These are phyloP conservation scores for Chiloscyllium punctatum DNA, from an alignment of 2,797 vertebrate genomes.

Conservation along the genomic window DNA sequence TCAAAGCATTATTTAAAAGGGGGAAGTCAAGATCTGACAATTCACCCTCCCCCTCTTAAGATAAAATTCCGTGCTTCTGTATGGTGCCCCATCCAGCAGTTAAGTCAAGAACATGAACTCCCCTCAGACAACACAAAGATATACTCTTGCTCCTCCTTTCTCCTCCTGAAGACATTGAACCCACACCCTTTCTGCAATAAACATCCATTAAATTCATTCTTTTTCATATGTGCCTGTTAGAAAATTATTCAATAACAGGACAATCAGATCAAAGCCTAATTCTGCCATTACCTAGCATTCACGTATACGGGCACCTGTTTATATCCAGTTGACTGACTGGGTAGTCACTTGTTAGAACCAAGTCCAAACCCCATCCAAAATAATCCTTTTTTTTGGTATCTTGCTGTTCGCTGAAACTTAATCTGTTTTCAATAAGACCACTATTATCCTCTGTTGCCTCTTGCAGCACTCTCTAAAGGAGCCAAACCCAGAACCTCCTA, in stretches of 20 bases:
- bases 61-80: constrained; percentile 28
- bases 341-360: neutral
- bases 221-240: neutral
- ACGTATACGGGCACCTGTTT: neutral
- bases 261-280: neutral
- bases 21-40: neutral
- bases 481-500: neutral
- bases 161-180: neutral
- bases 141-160: neutral
- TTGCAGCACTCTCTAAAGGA: neutral
- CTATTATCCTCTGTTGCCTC: neutral
- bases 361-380: neutral
- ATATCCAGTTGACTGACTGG: neutral
- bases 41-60: neutral
- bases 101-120: neutral
- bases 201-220: neutral
- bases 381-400: too few species aligned
- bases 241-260: neutral
- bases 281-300: neutral
- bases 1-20: neutral
- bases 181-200: neutral
- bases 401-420: neutral
- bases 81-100: neutral
- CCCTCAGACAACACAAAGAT: neutral
- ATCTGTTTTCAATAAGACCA: neutral